Conservation (phyloP, 2,797 vertebrate species). For the Xyrichtys novacula region DNA sequence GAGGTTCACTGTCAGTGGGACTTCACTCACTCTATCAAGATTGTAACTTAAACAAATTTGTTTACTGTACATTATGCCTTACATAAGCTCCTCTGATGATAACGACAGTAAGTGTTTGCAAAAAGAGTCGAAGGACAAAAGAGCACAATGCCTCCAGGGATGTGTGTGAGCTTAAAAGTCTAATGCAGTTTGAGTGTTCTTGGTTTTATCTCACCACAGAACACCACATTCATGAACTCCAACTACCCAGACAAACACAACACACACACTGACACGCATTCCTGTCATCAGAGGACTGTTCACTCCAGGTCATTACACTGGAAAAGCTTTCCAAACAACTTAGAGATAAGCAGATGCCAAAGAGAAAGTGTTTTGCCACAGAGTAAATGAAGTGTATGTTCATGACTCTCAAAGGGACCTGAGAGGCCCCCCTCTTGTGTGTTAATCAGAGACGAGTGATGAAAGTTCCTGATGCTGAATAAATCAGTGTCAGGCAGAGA, state of each 20-base stretch:
- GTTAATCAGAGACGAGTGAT: constrained; percentile 47
- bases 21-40: no score
- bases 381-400: constrained; percentile 43
- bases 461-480: constrained; percentile 49
- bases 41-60: no score
- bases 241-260: constrained; percentile 20
- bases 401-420: constrained; percentile 31
- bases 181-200: constrained; percentile 24
- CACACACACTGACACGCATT: constrained; percentile 47
- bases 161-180: constrained; percentile 36
- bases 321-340: constrained; percentile 76
- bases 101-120: no score
- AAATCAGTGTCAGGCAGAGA: constrained; percentile 44
- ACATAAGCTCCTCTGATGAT: no score
- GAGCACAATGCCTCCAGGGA: neutral
- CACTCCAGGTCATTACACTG: constrained; percentile 66
- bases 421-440: constrained; percentile 53
- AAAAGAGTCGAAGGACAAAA: constrained; percentile 9
- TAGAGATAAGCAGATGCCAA: constrained; percentile 75
- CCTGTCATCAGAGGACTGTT: constrained; percentile 53
- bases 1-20: no score
- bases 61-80: no score
- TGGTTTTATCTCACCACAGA: constrained; percentile 48
- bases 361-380: constrained; percentile 49
- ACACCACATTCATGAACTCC: constrained; percentile 46